These are phyloP conservation scores for Netelia virgata DNA, from an alignment of 2,888 invertebrate species.

Conservation along the genomic window DNA sequence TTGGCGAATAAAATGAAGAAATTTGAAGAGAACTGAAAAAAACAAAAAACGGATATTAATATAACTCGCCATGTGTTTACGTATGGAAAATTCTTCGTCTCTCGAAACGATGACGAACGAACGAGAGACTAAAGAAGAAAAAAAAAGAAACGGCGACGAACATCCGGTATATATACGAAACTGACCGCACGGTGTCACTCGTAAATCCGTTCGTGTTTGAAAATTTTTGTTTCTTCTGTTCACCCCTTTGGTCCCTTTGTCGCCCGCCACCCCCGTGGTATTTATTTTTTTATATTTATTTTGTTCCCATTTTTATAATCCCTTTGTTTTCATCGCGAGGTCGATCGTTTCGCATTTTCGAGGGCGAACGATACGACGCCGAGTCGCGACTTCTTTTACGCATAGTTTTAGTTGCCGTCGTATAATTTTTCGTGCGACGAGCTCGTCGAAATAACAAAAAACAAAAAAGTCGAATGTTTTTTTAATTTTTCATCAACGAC, in stretches of 20 bases:
- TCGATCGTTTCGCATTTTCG: not conserved
- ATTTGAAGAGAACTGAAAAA: not conserved
- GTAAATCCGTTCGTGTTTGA: conserved; percentile 60
- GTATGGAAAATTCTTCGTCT: not conserved
- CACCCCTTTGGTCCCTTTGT: not conserved
- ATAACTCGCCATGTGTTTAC: not conserved
- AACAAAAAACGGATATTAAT: not conserved
- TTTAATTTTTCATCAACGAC: conserved; percentile 19
- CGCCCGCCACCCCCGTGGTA: not conserved
- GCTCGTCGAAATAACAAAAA: not conserved
- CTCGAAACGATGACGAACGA: conserved; percentile 13
- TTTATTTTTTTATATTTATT: conserved; percentile 1
- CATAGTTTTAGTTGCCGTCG: not conserved
- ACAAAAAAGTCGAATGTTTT: not conserved
- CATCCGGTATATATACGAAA: conserved; percentile 54
- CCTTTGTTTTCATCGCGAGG: not conserved
- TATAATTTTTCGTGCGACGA: not conserved
- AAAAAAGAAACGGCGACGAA: not conserved
- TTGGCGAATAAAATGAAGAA: conserved; percentile 1
- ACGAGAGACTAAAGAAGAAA: not conserved
- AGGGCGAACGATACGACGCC: not conserved
- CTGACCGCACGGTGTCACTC: conserved; percentile 59
- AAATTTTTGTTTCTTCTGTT: conserved; percentile 10
- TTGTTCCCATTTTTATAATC: not conserved
- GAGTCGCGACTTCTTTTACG: not conserved